These are phyloP conservation scores for Chelon labrosus DNA, from an alignment of 2,797 vertebrate genomes.

Conservation along the genomic window DNA sequence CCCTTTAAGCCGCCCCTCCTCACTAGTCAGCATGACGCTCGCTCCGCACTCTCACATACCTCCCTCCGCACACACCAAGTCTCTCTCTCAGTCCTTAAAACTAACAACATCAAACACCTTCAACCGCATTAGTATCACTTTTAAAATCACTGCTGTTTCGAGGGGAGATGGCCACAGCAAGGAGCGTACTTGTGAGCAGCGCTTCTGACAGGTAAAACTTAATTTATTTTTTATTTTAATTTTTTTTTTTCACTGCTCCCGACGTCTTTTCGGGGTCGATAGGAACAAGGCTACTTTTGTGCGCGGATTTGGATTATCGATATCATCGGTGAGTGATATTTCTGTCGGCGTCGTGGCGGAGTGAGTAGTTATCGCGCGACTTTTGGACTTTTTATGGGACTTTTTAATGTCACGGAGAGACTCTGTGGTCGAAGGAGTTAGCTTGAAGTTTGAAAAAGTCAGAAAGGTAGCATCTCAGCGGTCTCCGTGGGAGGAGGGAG, in stretches of 20 bases:
- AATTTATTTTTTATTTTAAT: too few species aligned
- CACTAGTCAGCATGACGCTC: constrained; percentile 64
- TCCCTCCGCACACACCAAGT: constrained; percentile 35
- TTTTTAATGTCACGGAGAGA: background rate
- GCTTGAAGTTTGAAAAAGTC: background rate
- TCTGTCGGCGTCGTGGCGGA: background rate
- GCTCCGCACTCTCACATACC: constrained; percentile 35
- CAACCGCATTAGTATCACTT: background rate
- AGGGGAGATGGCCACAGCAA: constrained; percentile 31
- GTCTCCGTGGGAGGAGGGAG: background rate
- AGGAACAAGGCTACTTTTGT: constrained; percentile 45
- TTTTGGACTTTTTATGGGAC: background rate
- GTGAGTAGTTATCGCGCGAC: background rate
- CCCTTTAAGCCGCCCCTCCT: constrained; percentile 76
- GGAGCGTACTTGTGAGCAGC: constrained; percentile 3
- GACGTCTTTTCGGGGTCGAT: background rate
- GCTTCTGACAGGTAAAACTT: constrained; percentile 70
- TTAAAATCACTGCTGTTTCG: background rate
- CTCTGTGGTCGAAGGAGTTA: background rate
- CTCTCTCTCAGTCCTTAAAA: constrained; percentile 2
- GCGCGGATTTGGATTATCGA: constrained; percentile 27
- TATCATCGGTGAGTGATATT: constrained; percentile 16
- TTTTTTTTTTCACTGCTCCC: background rate
- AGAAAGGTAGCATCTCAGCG: background rate
- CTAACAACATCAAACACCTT: background rate